These are phyloP conservation scores for Chroicocephalus ridibundus DNA, from an alignment of 2,113 vertebrate genomes.

Conservation along the genomic window DNA sequence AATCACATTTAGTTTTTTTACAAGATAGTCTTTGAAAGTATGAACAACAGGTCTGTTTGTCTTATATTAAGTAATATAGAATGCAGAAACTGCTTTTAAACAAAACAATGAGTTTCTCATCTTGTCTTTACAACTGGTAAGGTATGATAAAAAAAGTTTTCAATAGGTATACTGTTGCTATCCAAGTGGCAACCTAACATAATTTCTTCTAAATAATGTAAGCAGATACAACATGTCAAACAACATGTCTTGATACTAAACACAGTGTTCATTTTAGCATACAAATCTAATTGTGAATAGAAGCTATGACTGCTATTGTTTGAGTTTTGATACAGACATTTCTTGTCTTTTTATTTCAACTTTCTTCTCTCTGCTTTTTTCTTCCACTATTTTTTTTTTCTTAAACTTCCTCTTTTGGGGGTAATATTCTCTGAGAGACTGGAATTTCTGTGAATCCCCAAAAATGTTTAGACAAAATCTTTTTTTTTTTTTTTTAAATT, in stretches of 20 bases:
- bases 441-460: background rate
- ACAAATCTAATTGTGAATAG: background rate
- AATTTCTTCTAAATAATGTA: background rate
- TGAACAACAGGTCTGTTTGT: background rate
- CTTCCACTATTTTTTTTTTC: background rate
- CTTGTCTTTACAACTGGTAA: background rate
- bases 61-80: background rate
- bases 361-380: background rate
- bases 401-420: background rate
- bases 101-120: background rate
- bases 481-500: background rate
- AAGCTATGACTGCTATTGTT: background rate
- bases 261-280: background rate
- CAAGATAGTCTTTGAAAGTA: background rate
- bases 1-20: background rate
- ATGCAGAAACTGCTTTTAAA: background rate
- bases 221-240: background rate
- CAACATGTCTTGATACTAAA: background rate
- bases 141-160: background rate
- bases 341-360: background rate
- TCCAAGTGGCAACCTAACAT: background rate
- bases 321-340: background rate
- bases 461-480: background rate
- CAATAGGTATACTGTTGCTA: background rate
- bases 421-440: background rate